Conservation (phyloP, 2,113 vertebrate species). For the Ursus arctos region DNA sequence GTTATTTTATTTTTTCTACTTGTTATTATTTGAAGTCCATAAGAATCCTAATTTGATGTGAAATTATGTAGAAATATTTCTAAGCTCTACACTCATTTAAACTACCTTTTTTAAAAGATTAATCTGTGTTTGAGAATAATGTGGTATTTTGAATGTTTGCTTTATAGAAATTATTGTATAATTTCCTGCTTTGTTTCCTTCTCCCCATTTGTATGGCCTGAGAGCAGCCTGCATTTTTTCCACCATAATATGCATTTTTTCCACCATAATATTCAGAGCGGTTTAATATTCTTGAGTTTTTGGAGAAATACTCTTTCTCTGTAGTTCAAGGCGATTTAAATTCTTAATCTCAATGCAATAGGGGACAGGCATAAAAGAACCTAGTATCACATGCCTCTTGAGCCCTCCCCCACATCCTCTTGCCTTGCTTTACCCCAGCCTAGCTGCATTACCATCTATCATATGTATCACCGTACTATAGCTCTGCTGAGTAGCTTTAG, state of each 20-base stretch:
- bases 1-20: background rate
- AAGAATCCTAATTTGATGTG: slow-evolving; percentile 17
- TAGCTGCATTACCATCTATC: background rate
- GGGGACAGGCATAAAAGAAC: background rate
- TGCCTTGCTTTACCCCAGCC: background rate
- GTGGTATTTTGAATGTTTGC: background rate
- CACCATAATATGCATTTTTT: background rate
- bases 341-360: background rate
- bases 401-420: background rate
- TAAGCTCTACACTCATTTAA: background rate
- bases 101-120: background rate
- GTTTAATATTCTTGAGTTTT: slow-evolving; percentile 39
- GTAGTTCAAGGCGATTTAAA: slow-evolving; percentile 8
- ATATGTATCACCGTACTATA: too few species aligned
- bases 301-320: background rate
- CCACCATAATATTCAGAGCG: background rate
- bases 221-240: background rate
- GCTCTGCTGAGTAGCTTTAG: background rate
- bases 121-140: background rate
- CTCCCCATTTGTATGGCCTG: background rate
- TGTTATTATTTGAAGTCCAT: background rate
- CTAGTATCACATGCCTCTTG: background rate
- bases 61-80: slow-evolving; percentile 1
- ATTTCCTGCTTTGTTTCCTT: background rate
- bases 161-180: slow-evolving; percentile 3